Conservation (phyloP, 2,888 invertebrate species). For the Lasioglossum morio region DNA sequence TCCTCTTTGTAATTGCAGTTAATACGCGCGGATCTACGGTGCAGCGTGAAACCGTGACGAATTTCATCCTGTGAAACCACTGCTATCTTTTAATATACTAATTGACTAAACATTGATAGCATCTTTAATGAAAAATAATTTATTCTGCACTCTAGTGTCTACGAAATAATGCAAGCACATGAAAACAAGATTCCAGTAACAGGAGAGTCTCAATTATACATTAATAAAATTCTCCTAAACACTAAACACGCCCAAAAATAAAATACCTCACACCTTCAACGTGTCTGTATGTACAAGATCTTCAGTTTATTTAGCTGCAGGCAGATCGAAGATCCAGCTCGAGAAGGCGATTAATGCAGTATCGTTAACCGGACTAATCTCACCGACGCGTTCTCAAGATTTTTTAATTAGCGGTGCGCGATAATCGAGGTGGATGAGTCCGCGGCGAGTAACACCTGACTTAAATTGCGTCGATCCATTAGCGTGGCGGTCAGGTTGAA, state of each 20-base stretch:
- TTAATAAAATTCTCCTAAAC: not conserved
- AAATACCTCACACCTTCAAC: not conserved
- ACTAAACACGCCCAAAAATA: not conserved
- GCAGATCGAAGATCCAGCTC: not conserved
- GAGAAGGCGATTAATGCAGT: not conserved
- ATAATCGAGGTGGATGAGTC: conserved; percentile 11
- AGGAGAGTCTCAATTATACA: not conserved
- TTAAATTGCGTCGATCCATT: conserved; percentile 50
- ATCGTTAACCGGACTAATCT: not conserved
- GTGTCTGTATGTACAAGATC: not conserved
- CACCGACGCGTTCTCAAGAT: not conserved
- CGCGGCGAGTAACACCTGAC: conserved; percentile 5
- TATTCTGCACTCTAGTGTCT: too few relatives aligned
- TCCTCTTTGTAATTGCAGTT: conserved; percentile 16
- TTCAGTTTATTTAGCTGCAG: not conserved
- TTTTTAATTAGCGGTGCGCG: conserved; percentile 40
- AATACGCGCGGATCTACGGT: not conserved
- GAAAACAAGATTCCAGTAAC: not conserved
- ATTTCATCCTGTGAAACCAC: not conserved
- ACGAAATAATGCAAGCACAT: too few relatives aligned
- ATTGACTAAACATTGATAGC: too few relatives aligned
- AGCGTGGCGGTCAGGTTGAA: conserved; percentile 45
- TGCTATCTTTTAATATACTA: not conserved
- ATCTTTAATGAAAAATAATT: too few relatives aligned
- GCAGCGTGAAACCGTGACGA: not conserved